Percentiles rank a stretch among this genome's conserved stretches.
These are phyloP conservation scores for Enteromius viviparus DNA, from an alignment of 2,797 vertebrate species.

Conservation along the genomic window DNA sequence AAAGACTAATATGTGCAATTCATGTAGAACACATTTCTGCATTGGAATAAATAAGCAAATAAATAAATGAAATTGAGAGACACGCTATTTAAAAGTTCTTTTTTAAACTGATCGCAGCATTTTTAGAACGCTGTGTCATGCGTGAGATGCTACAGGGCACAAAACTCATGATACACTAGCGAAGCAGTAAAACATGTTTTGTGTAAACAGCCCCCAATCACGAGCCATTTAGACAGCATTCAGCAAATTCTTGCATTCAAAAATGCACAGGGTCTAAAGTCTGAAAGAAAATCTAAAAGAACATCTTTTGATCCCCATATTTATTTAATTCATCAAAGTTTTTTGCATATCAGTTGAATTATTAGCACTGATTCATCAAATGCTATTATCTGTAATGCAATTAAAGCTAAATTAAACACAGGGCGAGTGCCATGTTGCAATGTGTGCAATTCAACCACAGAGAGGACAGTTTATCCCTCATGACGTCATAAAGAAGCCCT, in stretches of 20 bases:
- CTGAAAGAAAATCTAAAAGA: background rate
- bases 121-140: background rate
- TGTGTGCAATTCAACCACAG: constrained; percentile 2
- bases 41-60: too few species aligned
- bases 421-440: background rate
- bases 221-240: background rate
- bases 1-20: background rate
- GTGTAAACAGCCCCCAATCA: background rate
- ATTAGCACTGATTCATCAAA: background rate
- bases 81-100: too few species aligned
- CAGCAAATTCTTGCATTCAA: background rate
- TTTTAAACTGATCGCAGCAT: background rate
- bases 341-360: background rate
- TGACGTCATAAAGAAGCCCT: background rate
- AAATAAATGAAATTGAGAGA: too few species aligned
- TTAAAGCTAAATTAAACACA: background rate
- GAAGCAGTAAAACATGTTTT: background rate
- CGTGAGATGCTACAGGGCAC: background rate
- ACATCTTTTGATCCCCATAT: background rate
- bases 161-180: too few species aligned
- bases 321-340: background rate
- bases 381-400: background rate
- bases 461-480: background rate
- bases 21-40: background rate
- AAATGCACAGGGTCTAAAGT: background rate